Conservation (phyloP, 1,140 invertebrate species). For the Drosophila ironensis region DNA sequence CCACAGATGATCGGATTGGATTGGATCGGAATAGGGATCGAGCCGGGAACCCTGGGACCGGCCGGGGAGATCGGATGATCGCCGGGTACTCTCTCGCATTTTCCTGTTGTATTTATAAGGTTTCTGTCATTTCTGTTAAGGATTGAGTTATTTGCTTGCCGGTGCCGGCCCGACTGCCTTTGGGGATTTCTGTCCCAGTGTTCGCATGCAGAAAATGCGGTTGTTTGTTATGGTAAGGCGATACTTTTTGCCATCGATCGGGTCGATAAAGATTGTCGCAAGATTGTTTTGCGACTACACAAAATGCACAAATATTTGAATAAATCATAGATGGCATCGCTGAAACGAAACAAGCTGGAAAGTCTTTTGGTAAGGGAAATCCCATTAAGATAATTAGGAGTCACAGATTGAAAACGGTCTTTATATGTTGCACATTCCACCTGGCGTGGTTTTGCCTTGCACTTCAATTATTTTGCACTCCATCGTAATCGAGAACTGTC, state of each 20-base stretch:
- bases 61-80: conserved; percentile 62
- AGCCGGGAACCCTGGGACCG: background rate
- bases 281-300: conserved; percentile 26
- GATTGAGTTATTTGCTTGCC: conserved; percentile 73
- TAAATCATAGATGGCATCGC: conserved; percentile 50
- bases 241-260: conserved; percentile 57
- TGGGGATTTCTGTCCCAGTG: conserved; percentile 46
- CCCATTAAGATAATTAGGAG: background rate
- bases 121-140: conserved; percentile 78
- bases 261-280: conserved; percentile 34
- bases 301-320: conserved; percentile 64
- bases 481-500: background rate
- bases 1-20: conserved; percentile 62
- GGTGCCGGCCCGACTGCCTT: conserved; percentile 20
- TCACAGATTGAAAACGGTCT: too few relatives aligned
- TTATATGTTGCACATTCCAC: too few relatives aligned
- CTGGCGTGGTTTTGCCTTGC: too few relatives aligned
- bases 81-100: conserved; percentile 42
- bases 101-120: conserved; percentile 78
- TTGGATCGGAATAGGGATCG: background rate
- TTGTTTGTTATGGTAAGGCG: conserved; percentile 60
- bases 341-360: background rate
- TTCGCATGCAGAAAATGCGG: conserved; percentile 62
- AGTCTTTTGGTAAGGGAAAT: conserved; percentile 8
- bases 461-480: conserved; percentile 7